Evolutionary conservation across 2,888 invertebrate species (phyloP).

Genomic region (Amphipyra tragopoginis): DNA sequence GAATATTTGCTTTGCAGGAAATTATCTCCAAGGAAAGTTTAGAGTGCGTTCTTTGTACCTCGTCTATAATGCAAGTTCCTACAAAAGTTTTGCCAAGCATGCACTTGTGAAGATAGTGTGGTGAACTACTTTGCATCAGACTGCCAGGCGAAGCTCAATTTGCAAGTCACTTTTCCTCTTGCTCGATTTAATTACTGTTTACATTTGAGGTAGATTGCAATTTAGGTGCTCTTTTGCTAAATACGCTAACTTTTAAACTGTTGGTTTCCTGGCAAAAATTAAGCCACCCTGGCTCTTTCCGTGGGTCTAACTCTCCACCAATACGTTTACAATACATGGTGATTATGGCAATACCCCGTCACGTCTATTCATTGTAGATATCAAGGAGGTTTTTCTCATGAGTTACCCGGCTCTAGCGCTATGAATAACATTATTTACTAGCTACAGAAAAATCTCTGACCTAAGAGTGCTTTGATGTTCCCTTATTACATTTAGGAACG

Average conservation of each 20-base stretch:
- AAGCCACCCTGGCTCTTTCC: too few relatives aligned
- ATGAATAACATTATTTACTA: constrained; percentile 14
- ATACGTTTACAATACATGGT: too few relatives aligned
- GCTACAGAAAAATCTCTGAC: constrained; percentile 27
- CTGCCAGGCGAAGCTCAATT: constrained; percentile 57
- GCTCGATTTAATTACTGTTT: constrained; percentile 51
- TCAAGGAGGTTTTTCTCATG: too few relatives aligned
- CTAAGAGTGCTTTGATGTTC: constrained; percentile 43
- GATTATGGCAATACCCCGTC: too few relatives aligned
- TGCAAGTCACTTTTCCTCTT: constrained; percentile 58
- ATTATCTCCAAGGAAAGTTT: constrained; percentile 39
- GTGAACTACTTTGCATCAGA: constrained; percentile 63
- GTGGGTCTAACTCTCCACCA: too few relatives aligned
- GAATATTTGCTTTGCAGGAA: constrained; percentile 34
- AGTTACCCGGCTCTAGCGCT: too few relatives aligned
- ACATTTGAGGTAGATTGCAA: constrained; percentile 32
- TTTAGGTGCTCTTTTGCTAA: constrained; percentile 31
- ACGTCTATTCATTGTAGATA: too few relatives aligned
- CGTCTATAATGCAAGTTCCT: constrained; percentile 21
- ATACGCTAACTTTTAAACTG: constrained; percentile 8
- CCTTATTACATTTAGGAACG: constrained; percentile 42
- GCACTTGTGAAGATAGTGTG: constrained; percentile 62
- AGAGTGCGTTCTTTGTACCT: constrained; percentile 34
- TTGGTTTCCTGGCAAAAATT: not conserved
- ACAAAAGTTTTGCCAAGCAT: constrained; percentile 58